Base-by-base conservation (phyloP, 2,888 invertebrate species). In the Antheraea yamamai region DNA sequence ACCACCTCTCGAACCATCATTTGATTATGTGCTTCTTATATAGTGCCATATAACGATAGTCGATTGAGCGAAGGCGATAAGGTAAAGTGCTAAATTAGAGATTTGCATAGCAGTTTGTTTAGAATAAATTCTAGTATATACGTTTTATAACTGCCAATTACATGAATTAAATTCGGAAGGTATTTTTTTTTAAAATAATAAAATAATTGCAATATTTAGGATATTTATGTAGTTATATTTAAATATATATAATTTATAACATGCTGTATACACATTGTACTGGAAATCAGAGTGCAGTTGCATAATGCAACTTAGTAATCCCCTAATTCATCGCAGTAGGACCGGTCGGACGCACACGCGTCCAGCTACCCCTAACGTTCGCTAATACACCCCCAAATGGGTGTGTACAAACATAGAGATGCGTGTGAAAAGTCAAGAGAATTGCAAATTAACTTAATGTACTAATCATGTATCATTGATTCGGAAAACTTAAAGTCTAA, bases 201-300 rank as follows among this genome's bases (percentile, higher is more conserved):
- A 39, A 39, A 39, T 6, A 39, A 39, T 39, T 39, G 4, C 6
- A 39, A 39, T 7, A 39, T 39, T 39, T 39, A 39, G 7, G 7
- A 39, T 39, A 4, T 39, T 4, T 7, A 4, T 39, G 35, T 39
- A 7, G 35, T 39, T 39, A 39, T 39, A 39, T 39, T 39, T 4
- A 39, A 39, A 39, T 7, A 39, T 7, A 39, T 39, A 39, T 39
- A 39, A 58, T 58, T 58, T 6, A 18, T 12, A 66, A 39, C 23
- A 26, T 10, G 23, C 74, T 71, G 26, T 71, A 70, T 58, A 61
- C 71, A 71, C 12, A 70, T 14, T 26, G 39, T 89, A 91, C 92
- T 88, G 88, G 88, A 94, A 95, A 94, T 94, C 95, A 92, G 93
- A 93, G 94, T 93, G 94, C 94, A 95, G 92, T 93, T 92, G 93